A percentile compares a stretch with the other conserved stretches of the same genome.
Evolutionary conservation across 2,797 vertebrate genomes (phyloP).

Genomic region (Gouania willdenowi): DNA sequence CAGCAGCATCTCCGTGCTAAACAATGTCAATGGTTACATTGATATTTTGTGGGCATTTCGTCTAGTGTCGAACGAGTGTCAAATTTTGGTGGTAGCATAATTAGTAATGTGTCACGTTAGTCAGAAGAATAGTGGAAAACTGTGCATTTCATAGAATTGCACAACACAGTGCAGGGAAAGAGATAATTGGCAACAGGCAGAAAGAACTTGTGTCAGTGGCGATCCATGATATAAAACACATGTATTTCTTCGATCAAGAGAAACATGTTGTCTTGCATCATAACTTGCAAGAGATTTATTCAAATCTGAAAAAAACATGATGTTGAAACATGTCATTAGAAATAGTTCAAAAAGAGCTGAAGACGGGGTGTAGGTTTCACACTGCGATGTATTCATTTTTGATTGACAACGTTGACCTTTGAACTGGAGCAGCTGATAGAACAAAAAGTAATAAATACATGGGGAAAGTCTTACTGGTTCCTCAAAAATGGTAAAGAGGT

Average conservation of each 20-base stretch:
- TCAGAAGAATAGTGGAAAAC: slow-evolving; percentile 38
- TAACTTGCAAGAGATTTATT: too few species aligned
- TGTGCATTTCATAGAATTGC: slow-evolving; percentile 60
- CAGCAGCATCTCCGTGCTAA: slow-evolving; percentile 16
- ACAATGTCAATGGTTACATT: slow-evolving; percentile 17
- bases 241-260: not conserved
- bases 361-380: too few species aligned
- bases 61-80: slow-evolving; percentile 37
- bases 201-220: slow-evolving; percentile 38
- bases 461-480: not conserved
- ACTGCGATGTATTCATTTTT: slow-evolving; percentile 31
- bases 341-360: too few species aligned
- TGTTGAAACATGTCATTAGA: too few species aligned
- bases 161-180: slow-evolving; percentile 27
- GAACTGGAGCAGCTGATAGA: slow-evolving; percentile 39
- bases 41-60: slow-evolving; percentile 30
- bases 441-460: not conserved
- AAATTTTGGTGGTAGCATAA: slow-evolving; percentile 51
- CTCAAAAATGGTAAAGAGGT: not conserved
- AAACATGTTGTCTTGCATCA: not conserved
- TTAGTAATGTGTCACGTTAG: slow-evolving; percentile 53
- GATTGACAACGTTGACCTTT: slow-evolving; percentile 52
- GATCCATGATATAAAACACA: slow-evolving; percentile 19
- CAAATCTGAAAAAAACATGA: too few species aligned
- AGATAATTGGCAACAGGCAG: slow-evolving; percentile 50